A percentile compares a stretch with the other conserved stretches of the same genome.
These are phyloP conservation scores for Geothlypis trichas DNA, from an alignment of 2,113 vertebrate genomes.

Conservation along the genomic window DNA sequence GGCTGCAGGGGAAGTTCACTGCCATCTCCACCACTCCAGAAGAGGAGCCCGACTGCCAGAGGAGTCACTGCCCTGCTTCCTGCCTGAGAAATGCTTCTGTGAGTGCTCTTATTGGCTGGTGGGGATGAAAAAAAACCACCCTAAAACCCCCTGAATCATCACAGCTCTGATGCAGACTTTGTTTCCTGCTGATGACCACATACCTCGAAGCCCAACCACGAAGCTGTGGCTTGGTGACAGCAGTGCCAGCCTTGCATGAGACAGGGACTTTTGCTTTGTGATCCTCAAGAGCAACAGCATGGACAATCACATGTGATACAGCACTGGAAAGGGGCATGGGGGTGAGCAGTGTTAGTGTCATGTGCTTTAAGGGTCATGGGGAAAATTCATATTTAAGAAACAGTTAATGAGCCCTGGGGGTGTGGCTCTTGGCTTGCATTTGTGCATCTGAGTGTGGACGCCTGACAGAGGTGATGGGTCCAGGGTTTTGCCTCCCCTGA, in stretches of 20 bases:
- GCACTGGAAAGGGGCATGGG: not conserved
- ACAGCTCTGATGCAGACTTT: not conserved
- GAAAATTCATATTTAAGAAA: not conserved
- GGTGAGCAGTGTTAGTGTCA: not conserved
- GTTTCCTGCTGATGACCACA: not conserved
- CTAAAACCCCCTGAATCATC: not conserved
- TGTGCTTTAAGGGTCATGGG: not conserved
- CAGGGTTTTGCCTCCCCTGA: not conserved
- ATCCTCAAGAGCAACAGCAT: not conserved
- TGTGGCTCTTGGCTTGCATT: not conserved
- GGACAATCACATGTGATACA: not conserved
- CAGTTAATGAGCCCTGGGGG: not conserved
- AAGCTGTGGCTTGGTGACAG: not conserved
- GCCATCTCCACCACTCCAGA: not conserved
- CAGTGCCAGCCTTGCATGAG: not conserved
- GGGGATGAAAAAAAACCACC: not conserved
- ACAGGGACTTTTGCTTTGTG: not conserved
- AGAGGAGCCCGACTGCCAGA: not conserved
- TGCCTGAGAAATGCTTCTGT: not conserved
- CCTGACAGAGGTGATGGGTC: not conserved
- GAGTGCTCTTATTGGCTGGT: slow-evolving; percentile 35
- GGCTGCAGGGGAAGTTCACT: not conserved
- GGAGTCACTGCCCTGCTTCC: not conserved
- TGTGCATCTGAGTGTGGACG: not conserved
- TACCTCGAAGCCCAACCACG: not conserved